Conservation (phyloP, 2,113 vertebrate species). For the Sialia sialis region DNA sequence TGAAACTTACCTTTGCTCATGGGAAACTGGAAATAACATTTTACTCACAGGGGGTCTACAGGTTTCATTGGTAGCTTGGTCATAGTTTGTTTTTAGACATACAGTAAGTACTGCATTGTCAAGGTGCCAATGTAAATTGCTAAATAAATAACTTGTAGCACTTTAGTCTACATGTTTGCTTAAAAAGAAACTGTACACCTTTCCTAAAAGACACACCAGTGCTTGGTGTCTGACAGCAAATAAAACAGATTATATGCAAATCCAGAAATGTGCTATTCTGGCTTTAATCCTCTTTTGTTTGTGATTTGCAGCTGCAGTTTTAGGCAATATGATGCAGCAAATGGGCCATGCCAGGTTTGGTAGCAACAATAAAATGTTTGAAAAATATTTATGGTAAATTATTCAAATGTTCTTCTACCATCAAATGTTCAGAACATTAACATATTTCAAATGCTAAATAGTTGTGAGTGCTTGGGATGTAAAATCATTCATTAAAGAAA, state of each 20-base stretch:
- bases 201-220: background rate
- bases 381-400: slow-evolving; percentile 35
- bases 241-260: slow-evolving; percentile 8
- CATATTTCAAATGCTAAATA: background rate
- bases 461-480: background rate
- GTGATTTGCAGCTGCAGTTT: background rate
- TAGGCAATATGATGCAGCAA: background rate
- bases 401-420: background rate
- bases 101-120: background rate
- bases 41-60: background rate
- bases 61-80: background rate
- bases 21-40: background rate
- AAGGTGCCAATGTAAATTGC: background rate
- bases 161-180: background rate
- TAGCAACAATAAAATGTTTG: background rate
- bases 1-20: background rate
- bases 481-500: background rate
- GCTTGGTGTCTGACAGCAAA: background rate
- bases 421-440: background rate
- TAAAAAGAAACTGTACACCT: background rate
- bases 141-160: background rate
- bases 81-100: background rate
- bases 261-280: background rate
- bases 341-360: background rate
- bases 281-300: background rate